Evolutionary conservation across 1,140 invertebrate species (phyloP), one percentile per base, ranked within the genome.

Genomic region (Wiebesia pumilae): DNA sequence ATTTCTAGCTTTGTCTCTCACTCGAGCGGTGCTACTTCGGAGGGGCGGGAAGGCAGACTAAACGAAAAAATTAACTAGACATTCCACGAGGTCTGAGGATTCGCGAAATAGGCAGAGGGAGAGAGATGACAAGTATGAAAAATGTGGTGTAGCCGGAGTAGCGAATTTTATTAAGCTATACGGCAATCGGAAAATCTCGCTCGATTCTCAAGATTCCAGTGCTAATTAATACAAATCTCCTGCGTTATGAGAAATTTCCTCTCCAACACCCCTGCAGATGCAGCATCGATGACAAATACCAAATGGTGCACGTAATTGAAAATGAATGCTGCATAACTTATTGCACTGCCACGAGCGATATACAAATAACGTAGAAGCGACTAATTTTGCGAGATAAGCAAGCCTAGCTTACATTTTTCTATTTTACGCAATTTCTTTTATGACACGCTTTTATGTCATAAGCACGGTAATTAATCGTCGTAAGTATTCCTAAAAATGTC

Each of bases 31-130:
- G 40, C 21, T 54, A 21, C 35, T 24, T 47, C 40, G n/a, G 30
- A 19, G 65, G 30, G 62, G 9, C 16, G 33, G 62, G 16, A 78
- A 47, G n/a, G n/a, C n/a, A n/a, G n/a, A n/a, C n/a, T n/a, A 33
- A 89, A 65, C 89, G 87, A 89, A 87, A 92, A 93, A 92, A 92
- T 93, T 90, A 93, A 93, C 91, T 92, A 90, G 88, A 92, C 90
- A 91, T 93, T 92, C 91, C 90, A 83, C 87, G 86, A 86, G 90
- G 84, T 54, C 38, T 80, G n/a, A 30, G 62, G 83, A 85, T 54
- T 71, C 62, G 65, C 51, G 77, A 85, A 62, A 85, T 47, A 21
- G 40, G 30, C 21, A 80, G 69, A 43, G 47, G 67, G 35, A 47
- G 58, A 67, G 30, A 58, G 35, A 71, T 47, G 73, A 16, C 69